phyloP scores from a whole-genome alignment of 2,888 invertebrate species.

The Protodeltote pygarga region DNA sequence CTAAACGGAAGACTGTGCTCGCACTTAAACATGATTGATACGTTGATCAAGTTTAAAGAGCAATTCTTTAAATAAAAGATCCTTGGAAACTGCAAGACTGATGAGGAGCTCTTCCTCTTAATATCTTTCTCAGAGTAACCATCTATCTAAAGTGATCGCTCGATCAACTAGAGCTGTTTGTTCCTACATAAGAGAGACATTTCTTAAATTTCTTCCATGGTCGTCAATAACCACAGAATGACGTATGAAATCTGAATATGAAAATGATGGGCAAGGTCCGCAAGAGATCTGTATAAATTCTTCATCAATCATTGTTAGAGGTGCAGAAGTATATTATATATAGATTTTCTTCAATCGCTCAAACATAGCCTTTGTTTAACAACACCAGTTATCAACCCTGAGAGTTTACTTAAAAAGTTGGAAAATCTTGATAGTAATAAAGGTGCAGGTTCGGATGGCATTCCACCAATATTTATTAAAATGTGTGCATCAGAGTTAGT shows the following conservation, averaged over 20 bases:
- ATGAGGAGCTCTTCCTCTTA: constrained; percentile 7
- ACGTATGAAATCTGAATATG: constrained; percentile 12
- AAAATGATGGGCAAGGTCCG: constrained; percentile 19
- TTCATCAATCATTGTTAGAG: constrained; percentile 38
- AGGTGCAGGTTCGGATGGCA: too few species aligned
- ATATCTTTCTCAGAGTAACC: background rate
- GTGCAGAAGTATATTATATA: too few species aligned
- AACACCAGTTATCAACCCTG: too few species aligned
- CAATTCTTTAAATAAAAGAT: constrained; percentile 12
- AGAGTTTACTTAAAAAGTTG: constrained; percentile 31
- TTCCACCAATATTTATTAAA: too few species aligned
- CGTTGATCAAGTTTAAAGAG: constrained; percentile 18
- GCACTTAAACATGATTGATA: constrained; percentile 43
- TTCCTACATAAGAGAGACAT: background rate
- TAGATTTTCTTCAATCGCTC: too few species aligned
- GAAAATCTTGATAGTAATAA: constrained; percentile 31
- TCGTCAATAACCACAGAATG: constrained; percentile 22
- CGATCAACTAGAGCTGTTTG: too few species aligned
- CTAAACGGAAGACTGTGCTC: constrained; percentile 34
- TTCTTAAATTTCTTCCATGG: background rate
- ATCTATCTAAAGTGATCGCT: too few species aligned
- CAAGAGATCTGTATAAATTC: constrained; percentile 42
- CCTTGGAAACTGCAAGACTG: constrained; percentile 9
- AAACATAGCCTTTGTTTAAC: too few species aligned
- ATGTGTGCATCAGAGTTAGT: too few species aligned